Base-by-base conservation (phyloP, 2,113 vertebrate genomes). In the Anser cygnoides region DNA sequence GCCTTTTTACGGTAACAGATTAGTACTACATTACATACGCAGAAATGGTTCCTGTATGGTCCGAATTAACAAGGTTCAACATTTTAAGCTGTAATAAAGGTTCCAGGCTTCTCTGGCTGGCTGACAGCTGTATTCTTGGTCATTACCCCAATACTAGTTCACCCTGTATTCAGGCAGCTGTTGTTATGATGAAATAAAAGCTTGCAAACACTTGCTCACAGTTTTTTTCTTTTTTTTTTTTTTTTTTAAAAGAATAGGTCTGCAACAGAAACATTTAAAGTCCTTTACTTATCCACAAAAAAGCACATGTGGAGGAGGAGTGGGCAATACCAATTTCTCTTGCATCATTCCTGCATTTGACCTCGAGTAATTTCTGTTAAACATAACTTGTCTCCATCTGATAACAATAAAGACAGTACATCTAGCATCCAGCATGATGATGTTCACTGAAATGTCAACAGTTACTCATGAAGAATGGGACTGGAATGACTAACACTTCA, bases 101-200 rank as follows among this genome's bases (percentile, higher is more conserved):
- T 84, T 57, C 73, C 22, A 52, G 58, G 87, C 74, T 84, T 67
- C 52, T 85, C 84, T 65, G 74, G 83, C 73, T 96, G 87, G 72
- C 49, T 87, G 39, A 85, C 44, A 68, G 88, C 57, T 93, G 44
- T 73, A 75, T 62, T 88, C 89, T 87, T 71, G 79, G 80, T 91
- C 87, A 93, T 95, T 92, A 91, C 43, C 93, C 84, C 78, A 76
- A 49, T 80, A 86, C 12, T 62, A 96, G 84, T 86, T 97, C 91
- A 94, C 58, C 77, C 71, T 86, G 44, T 55, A 54, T 65, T 41
- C 65, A 87, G 52, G 76, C 35, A 84, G 50, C 73, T 92, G 94
- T 20, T 95, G 61, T 41, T 90, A n/a, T 8, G 77, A 86, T 83
- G 78, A 80, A 76, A 54, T 28, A 74, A 65, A 84, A 57, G 46